A percentile compares a stretch with the other conserved stretches of the same genome.
phyloP scores from a whole-genome alignment of 1,140 invertebrate species.

The Tribolium castaneum region DNA sequence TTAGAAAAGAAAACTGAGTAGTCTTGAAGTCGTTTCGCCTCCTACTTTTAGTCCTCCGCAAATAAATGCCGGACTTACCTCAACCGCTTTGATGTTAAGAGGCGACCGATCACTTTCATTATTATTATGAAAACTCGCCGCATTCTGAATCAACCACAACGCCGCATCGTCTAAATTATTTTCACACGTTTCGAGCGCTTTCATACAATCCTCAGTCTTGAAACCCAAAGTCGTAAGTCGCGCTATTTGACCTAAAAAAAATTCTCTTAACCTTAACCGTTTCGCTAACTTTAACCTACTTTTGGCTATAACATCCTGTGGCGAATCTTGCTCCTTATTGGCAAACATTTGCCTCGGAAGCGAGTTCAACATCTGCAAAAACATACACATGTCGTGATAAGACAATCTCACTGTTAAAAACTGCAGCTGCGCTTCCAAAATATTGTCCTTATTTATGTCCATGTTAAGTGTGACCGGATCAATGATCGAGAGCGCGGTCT shows the following conservation, averaged over 20 bases:
- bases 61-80: slow-evolving; percentile 47
- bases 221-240: slow-evolving; percentile 81
- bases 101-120: slow-evolving; percentile 34
- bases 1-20: not conserved
- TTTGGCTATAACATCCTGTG: not conserved
- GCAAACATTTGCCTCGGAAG: slow-evolving; percentile 81
- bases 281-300: not conserved
- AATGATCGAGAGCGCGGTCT: slow-evolving; percentile 95
- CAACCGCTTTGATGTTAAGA: slow-evolving; percentile 54
- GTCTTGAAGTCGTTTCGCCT: not conserved
- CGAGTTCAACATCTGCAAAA: slow-evolving; percentile 87
- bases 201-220: slow-evolving; percentile 74
- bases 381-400: slow-evolving; percentile 95
- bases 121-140: slow-evolving; percentile 58
- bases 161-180: slow-evolving; percentile 85
- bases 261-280: not conserved
- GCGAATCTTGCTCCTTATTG: slow-evolving; percentile 58
- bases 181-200: slow-evolving; percentile 75
- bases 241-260: slow-evolving; percentile 62
- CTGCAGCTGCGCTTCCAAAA: slow-evolving; percentile 71
- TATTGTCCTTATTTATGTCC: slow-evolving; percentile 70
- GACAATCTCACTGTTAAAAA: slow-evolving; percentile 89
- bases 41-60: not conserved
- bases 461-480: slow-evolving; percentile 89
- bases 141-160: slow-evolving; percentile 82